Conservation (phyloP, 2,888 invertebrate species). For the Tinea trinotella region DNA sequence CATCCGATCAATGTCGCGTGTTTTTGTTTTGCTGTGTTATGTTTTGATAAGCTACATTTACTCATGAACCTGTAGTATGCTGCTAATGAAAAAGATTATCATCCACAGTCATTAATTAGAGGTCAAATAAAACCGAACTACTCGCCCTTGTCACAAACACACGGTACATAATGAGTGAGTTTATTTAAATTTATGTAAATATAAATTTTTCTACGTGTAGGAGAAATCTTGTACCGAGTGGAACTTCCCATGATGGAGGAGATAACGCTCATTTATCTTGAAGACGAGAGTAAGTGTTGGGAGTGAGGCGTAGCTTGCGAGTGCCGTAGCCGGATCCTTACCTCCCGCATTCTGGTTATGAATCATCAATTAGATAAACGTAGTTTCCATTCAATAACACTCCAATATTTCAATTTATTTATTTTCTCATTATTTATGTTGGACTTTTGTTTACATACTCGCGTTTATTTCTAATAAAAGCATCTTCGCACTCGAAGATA, state of each 20-base stretch:
- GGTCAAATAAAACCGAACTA: not conserved
- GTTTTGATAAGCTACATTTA: slow-evolving; percentile 44
- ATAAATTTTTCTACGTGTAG: slow-evolving; percentile 74
- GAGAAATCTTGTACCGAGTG: slow-evolving; percentile 94
- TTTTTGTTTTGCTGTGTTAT: slow-evolving; percentile 27
- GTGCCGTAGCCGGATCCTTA: slow-evolving; percentile 74
- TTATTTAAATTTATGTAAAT: slow-evolving; percentile 47
- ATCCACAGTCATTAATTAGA: not conserved
- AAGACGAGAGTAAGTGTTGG: slow-evolving; percentile 84
- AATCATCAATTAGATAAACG: slow-evolving; percentile 69
- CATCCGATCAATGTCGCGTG: slow-evolving; percentile 23
- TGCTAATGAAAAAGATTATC: slow-evolving; percentile 23
- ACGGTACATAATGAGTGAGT: not conserved
- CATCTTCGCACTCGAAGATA: slow-evolving; percentile 53
- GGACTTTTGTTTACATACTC: slow-evolving; percentile 59
- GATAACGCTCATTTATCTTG: slow-evolving; percentile 94
- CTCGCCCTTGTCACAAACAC: not conserved
- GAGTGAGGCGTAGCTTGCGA: slow-evolving; percentile 78
- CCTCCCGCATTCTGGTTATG: slow-evolving; percentile 74
- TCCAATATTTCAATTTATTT: slow-evolving; percentile 46
- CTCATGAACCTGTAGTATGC: slow-evolving; percentile 41
- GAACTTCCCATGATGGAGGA: slow-evolving; percentile 95
- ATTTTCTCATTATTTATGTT: slow-evolving; percentile 61
- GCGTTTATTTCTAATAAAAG: slow-evolving; percentile 52
- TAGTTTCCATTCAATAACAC: slow-evolving; percentile 73